Conservation (phyloP, 2,113 vertebrate genomes). For the Mus pahari region DNA sequence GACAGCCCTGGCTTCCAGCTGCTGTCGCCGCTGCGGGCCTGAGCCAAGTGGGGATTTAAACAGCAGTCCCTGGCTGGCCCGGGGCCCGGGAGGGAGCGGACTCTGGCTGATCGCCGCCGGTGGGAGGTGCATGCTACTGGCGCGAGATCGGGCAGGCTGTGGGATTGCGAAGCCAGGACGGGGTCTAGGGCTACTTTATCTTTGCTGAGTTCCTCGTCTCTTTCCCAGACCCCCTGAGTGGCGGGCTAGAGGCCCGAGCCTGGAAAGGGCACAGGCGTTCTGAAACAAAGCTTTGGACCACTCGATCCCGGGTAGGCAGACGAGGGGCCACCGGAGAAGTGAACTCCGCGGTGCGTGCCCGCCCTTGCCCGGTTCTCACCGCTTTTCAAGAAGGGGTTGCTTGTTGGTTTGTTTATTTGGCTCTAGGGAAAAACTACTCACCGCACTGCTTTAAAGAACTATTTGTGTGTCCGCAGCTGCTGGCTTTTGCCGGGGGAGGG, state of each 20-base stretch:
- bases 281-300: conserved; percentile 71
- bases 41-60: conserved; percentile 63
- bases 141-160: background rate
- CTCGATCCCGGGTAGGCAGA: background rate
- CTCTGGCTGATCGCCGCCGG: background rate
- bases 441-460: conserved; percentile 6
- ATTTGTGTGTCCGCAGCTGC: background rate
- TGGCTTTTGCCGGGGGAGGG: background rate
- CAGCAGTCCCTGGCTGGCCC: conserved; percentile 22
- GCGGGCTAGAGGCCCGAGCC: conserved; percentile 5
- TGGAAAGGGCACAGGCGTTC: background rate
- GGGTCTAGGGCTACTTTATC: conserved; percentile 27
- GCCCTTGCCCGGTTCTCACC: conserved; percentile 32
- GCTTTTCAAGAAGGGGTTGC: background rate
- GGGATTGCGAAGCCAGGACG: conserved; percentile 5
- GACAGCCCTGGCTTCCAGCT: conserved; percentile 56
- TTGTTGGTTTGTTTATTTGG: conserved; percentile 1
- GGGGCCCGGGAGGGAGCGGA: background rate
- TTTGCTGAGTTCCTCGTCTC: background rate
- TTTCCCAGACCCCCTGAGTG: background rate
- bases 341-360: conserved; percentile 37
- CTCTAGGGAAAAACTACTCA: conserved; percentile 28
- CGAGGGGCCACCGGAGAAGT: background rate
- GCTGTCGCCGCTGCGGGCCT: conserved; percentile 41
- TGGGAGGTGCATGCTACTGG: background rate